Base-by-base conservation (phyloP, 2,888 invertebrate species). In the Hypomecis punctinalis region DNA sequence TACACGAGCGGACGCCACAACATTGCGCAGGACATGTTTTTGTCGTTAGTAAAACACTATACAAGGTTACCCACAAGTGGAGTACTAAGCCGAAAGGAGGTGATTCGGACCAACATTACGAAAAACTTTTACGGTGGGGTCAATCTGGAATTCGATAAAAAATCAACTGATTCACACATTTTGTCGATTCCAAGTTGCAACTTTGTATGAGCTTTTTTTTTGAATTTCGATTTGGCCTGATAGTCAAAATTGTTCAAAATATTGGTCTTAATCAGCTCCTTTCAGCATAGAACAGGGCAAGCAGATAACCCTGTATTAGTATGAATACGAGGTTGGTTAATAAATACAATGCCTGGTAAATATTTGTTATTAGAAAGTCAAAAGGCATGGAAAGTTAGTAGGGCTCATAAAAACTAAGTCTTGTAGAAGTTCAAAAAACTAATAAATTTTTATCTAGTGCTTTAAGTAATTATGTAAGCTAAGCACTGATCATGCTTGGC, bases 1-100 rank as follows among this genome's bases (percentile, higher is more conserved):
- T 78, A 90, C 89, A 90, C 88, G 83, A 87, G 86, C 91, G 89
- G 87, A 93, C 92, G 90, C 88, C 92, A 93, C 92, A 91, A 91
- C 88, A 91, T 82, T 86, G 86, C 84, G 81, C 74, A 80, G 67
- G 76, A 72, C 72, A 71, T 70, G 76, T 81, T 76, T 73, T 68
- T 78, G 13, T 69, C 48, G 61, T 78, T 77, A 78, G 66, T 75
- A 63, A 56, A 70, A 66, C 4, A 40, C 1, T 36, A 11, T n/a
- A 40, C 10, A 10, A 7, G 40, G 40, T 40, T 40, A 56, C 58
- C 58, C 49, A 60, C 64, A 36, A 36, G 69, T 57, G 55, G 42
- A 9, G 23, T 23, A 23, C 23, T 23, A 23, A 23, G 23, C 23
- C 23, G 23, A 23, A 23, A 23, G 3, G 23, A 23, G 23, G 3